Base-by-base conservation (phyloP, 2,113 vertebrate species). In the Lathamus discolor region DNA sequence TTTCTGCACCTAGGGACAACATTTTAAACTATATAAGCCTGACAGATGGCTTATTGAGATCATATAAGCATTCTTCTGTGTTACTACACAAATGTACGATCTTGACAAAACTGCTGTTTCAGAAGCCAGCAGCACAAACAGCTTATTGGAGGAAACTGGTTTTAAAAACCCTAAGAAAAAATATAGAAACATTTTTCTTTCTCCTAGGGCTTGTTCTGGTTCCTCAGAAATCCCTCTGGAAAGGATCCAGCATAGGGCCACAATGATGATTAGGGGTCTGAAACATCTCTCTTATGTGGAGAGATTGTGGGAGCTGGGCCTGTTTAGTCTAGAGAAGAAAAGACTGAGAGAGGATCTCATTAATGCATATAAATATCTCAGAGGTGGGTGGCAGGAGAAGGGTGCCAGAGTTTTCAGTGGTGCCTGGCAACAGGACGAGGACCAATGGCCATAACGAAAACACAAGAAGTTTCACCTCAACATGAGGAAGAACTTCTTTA, bases 1-100 rank as follows among this genome's bases (percentile, higher is more conserved):
- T 90, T 90, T 76, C 86, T 61, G 90, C 94, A 88, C 79, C 92
- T 62, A 33, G 93, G 86, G 75, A 91, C 19, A 90, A 80, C 62
- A 95, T 90, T 92, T 96, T 92, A 89, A 93, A 94, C 35, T 68
- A 83, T 69, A 57, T 80, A 82, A 95, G 83, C 51, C n/a, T 76
- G 35, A 87, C 35, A 44, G 63, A 69, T 84, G 39, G 64, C 77
- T 94, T 95, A 90, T 59, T 86, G 92, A 86, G 69, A 89, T 92
- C 78, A 81, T 64, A 75, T 62, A 89, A 79, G 46, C 48, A 66
- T 86, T 90, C 57, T 94, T 89, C 84, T 83, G 35, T 70, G 84
- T 44, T 72, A 48, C 33, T 75, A 81, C 62, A 83, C 8, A 49
- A 95, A 67, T 41, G 35, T 91, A 88, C 59, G 52, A 86, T 90